Evolutionary conservation across 2,797 vertebrate genomes (phyloP), one percentile per base, ranked within the genome.

Genomic region (Paramormyrops hopkinsi): DNA sequence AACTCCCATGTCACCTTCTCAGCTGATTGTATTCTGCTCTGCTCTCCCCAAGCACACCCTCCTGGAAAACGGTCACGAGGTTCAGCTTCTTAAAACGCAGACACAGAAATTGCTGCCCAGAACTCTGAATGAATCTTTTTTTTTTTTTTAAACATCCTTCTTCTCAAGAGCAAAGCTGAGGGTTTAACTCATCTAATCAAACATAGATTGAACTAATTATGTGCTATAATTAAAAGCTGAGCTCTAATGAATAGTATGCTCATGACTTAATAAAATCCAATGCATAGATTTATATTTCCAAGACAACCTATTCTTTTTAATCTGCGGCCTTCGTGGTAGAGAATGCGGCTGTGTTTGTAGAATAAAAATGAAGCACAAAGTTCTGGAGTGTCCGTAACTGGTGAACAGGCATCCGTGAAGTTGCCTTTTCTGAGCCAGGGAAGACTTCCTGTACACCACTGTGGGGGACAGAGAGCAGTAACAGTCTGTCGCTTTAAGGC

Each of bases 191-290:
- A 33, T 17, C 53, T 87, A 87, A 87, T 87, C n/a, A 87, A 59
- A 87, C 53, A 59, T n/a, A 59, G 33, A 87, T 87, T 87, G 85
- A 87, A 56, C 53, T 51, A 51, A 51, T 56, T 87, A 87, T 56
- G 51, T 59, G 8, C 25, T 56, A 37, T 56, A 87, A 87, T 56
- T 87, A 87, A 87, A 87, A 22, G 53, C 53, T 56, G 85, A 86
- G 53, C 9, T 17, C 85, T 87, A 59, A 87, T 87, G 51, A 56
- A 87, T 56, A n/a, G 29, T 50, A 86, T 86, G 19, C 29, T 87
- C 53, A 41, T 56, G 85, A 59, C 51, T 56, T 54, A n/a, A 87
- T 56, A 51, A 37, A 54, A 51, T 54, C 51, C 51, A 56, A 59
- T 41, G 6, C 50, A 29, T 29, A 50, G 82, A 50, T 84, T 84